These are phyloP conservation scores for Heterotis niloticus DNA, from an alignment of 2,113 vertebrate species.

Conservation along the genomic window DNA sequence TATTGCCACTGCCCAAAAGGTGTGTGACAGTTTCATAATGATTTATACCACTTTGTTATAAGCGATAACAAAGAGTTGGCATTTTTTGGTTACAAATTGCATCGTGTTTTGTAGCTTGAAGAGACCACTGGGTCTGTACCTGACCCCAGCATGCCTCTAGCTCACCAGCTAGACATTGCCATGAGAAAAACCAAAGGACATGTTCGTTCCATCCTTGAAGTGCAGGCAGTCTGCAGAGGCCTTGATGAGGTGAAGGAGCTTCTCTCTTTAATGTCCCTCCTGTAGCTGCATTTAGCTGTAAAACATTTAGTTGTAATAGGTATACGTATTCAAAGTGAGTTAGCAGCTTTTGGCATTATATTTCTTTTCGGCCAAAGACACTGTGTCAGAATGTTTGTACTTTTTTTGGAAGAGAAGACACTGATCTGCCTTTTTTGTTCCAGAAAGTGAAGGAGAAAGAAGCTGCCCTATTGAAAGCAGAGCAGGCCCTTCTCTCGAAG, in stretches of 20 bases:
- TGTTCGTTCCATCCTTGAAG: constrained; percentile 71
- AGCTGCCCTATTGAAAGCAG: constrained; percentile 71
- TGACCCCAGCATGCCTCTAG: constrained; percentile 74
- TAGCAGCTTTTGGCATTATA: too few relatives aligned
- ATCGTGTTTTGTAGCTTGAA: constrained; percentile 65
- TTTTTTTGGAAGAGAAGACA: background rate
- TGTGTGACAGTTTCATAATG: background rate
- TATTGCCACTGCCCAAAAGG: constrained; percentile 71
- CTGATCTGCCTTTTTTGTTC: background rate
- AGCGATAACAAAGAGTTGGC: background rate
- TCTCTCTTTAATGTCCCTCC: background rate
- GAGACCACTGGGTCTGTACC: constrained; percentile 69
- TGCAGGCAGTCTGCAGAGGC: constrained; percentile 68
- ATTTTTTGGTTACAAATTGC: background rate
- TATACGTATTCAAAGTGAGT: too few relatives aligned
- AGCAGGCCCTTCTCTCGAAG: constrained; percentile 82
- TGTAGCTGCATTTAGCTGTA: background rate
- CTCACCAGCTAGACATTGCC: constrained; percentile 82
- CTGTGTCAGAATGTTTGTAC: too few relatives aligned
- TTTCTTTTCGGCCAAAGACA: too few relatives aligned
- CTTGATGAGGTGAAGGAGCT: constrained; percentile 76
- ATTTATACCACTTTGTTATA: background rate
- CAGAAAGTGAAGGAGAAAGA: constrained; percentile 88
- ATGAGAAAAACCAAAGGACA: constrained; percentile 78
- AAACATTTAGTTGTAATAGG: background rate